Evolutionary conservation across 2,888 invertebrate genomes (phyloP), one percentile per base, ranked within the genome.

Genomic region (Latrodectus hesperus): DNA sequence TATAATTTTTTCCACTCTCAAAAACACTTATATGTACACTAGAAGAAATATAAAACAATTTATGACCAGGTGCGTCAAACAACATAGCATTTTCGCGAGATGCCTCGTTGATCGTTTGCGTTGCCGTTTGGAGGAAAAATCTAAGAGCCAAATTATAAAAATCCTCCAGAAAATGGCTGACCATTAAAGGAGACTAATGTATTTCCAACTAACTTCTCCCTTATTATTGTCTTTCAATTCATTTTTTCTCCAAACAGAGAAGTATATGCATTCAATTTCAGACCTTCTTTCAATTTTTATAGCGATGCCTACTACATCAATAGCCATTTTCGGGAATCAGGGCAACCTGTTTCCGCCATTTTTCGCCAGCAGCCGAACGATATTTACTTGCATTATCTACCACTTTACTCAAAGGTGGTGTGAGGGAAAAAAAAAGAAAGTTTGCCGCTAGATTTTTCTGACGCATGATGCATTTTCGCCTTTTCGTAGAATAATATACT

Each of bases 141-240:
- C 75, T 81, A 81, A 86, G 71, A 81, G 86, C 80, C 76, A 74
- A 76, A 80, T 76, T 72, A 81, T 81, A 86, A 86, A 86, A 86
- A 80, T 53, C 72, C 72, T 53, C 67, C 71, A 76, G 82, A 82
- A 82, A 87, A 87, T 87, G 87, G 73, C 72, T 82, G 78, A 73
- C 87, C 82, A 87, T 87, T 87, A 87, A 78, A 87, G 82, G 87
- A 77, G 82, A 70, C 87, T 87, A 87, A 87, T 87, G 87, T 81
- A 67, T 81, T 78, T 76, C 76, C 77, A 77, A 82, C 87, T 82
- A 87, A 87, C 87, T 78, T 70, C 74, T 55, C 67, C 53, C 64
- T 87, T 82, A 82, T 87, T 83, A 87, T 87, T 87, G 82, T 87
- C 82, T 83, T 87, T 55, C 26, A 14, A 70, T 53, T 73, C 73